phyloP scores from a whole-genome alignment of 2,888 invertebrate genomes.

The Himalopsyche japonica region DNA sequence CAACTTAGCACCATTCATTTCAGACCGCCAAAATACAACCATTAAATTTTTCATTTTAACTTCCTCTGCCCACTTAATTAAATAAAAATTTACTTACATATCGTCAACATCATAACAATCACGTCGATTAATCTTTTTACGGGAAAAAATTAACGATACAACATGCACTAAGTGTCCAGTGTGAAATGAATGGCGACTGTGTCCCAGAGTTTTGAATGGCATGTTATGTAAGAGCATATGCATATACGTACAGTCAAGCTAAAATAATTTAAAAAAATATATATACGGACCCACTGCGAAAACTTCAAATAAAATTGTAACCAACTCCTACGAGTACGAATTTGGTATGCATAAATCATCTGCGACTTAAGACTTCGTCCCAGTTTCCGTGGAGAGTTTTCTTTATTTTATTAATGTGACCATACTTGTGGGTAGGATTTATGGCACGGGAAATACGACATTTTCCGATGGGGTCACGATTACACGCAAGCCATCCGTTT shows the following conservation, averaged over 20 bases:
- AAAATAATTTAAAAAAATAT: background rate
- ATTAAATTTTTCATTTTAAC: no score
- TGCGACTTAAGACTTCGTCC: slow-evolving; percentile 14
- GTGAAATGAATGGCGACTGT: no score
- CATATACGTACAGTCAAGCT: no score
- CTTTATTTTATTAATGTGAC: background rate
- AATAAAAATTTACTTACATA: no score
- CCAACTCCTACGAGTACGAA: background rate
- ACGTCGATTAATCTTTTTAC: no score
- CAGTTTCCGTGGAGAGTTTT: background rate
- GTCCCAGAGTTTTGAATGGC: no score
- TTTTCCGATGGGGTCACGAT: background rate
- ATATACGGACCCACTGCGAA: background rate
- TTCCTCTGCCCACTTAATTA: no score
- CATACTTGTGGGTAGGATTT: background rate
- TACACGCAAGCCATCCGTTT: background rate
- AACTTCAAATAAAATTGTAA: background rate
- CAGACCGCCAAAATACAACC: no score
- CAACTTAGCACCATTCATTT: no score
- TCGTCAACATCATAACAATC: no score
- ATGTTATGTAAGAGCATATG: background rate
- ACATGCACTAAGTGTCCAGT: no score
- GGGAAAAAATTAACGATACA: no score
- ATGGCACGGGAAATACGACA: background rate
- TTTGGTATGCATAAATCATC: slow-evolving; percentile 14